Evolutionary conservation across 30 jellyfish, hydroid and myxozoan genomes (phyloP).

Genomic region (Hydractinia symbiolongicarpus): DNA sequence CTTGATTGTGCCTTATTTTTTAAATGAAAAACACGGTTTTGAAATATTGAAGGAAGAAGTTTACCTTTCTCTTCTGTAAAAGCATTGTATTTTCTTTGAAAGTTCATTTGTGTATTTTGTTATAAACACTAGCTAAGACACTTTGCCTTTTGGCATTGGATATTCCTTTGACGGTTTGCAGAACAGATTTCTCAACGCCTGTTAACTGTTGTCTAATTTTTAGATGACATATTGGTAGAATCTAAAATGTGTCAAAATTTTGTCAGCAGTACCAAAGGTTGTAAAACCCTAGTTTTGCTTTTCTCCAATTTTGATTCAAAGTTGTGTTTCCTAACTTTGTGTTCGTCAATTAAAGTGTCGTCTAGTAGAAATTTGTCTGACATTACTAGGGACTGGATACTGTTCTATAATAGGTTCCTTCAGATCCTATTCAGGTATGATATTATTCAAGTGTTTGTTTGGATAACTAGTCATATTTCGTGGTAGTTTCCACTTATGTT

Average conservation of each 20-base stretch:
- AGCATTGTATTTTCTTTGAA: not conserved
- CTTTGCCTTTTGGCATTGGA: not conserved
- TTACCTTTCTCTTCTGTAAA: conserved; percentile 3
- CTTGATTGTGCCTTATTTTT: not conserved
- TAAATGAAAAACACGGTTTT: not conserved
- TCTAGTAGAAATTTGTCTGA: not conserved
- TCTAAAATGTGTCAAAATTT: not conserved
- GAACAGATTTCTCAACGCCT: not conserved
- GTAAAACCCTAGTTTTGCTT: not conserved
- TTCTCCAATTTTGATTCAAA: not conserved
- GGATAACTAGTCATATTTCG: no score
- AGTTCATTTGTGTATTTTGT: not conserved
- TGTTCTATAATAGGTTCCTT: not conserved
- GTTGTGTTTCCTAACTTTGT: not conserved
- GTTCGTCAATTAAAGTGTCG: not conserved
- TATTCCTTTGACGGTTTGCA: not conserved
- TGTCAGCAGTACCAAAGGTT: not conserved
- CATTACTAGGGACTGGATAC: not conserved
- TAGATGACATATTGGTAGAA: not conserved
- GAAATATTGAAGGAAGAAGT: not conserved
- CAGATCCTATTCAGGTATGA: not conserved
- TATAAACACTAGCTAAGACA: not conserved
- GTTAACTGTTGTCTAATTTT: not conserved
- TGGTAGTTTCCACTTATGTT: no score
- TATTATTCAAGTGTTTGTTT: no score